Conservation (phyloP, 1,140 invertebrate species). For the Spodoptera frugiperda region DNA sequence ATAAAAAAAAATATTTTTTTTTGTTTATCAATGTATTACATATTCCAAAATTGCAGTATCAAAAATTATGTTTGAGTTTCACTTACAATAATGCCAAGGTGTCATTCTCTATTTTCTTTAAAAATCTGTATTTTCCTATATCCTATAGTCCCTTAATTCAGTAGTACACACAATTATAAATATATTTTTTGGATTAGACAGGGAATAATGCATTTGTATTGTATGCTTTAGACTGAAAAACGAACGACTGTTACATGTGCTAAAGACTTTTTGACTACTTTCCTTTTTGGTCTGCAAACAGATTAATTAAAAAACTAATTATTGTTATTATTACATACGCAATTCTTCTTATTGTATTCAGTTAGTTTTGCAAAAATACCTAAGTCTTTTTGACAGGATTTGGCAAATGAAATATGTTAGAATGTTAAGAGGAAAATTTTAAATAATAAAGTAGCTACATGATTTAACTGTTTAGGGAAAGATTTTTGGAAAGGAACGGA, state of each 20-base stretch:
- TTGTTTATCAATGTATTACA: no score
- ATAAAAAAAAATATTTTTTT: no score
- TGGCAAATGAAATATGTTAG: neutral
- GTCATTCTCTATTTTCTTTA: no score
- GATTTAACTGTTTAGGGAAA: neutral
- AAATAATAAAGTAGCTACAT: slow-evolving; percentile 9
- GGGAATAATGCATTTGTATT: slow-evolving; percentile 70
- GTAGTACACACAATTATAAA: neutral
- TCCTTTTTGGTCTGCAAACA: slow-evolving; percentile 47
- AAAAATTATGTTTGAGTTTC: no score
- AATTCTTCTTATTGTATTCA: neutral
- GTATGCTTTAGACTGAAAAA: slow-evolving; percentile 65
- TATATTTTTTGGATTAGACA: slow-evolving; percentile 53
- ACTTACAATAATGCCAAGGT: no score
- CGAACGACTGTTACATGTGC: slow-evolving; percentile 69
- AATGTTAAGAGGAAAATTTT: slow-evolving; percentile 10
- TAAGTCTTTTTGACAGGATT: slow-evolving; percentile 18
- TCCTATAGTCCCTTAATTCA: no score
- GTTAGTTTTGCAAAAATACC: slow-evolving; percentile 1
- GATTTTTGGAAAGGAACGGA: neutral
- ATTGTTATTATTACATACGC: slow-evolving; percentile 8
- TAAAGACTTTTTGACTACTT: slow-evolving; percentile 64
- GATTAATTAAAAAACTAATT: neutral
- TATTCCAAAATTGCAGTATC: no score
- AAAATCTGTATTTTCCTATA: no score